Base-by-base conservation (phyloP, 1,140 invertebrate genomes). In the Adelges cooleyi region DNA sequence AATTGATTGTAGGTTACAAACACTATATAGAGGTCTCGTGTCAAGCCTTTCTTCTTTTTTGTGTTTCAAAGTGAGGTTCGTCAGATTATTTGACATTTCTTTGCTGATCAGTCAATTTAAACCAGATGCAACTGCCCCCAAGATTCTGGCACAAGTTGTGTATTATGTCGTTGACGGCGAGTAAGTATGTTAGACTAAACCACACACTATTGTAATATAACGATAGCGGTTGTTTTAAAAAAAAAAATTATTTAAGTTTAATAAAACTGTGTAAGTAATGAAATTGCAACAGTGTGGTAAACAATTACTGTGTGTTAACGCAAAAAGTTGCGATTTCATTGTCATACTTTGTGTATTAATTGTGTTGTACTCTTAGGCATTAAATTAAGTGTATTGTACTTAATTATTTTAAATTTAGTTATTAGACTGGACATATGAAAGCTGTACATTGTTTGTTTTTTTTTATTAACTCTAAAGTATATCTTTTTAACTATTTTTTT, bases 61-160 rank as follows among this genome's bases (percentile, higher is more conserved):
- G 23, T 59, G 54, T 59, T 59, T 44, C 40, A 46, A 59, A 29
- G 54, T 59, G n/a, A 33, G n/a, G n/a, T n/a, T 33, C 29, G 11
- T 59, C 40, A 46, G 25, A 50, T 62, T 51, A 51, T 74, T 73
- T 73, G 71, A 71, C 70, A 72, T 72, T 73, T 53, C 71, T 72
- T 73, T 72, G 71, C 70, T 72, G 70, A 69, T 44, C 17, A 36
- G 23, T 59, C 36, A 59, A 56, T 56, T 46, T 59, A 59, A n/a
- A 44, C 40, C 40, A 44, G 54, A 59, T 5, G 40, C 15, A 13
- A 27, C 54, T 59, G 42, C 22, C 54, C 40, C 23, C 23, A 40
- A 20, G 44, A 22, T n/a, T 25, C 22, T 59, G 22, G 17, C 20
- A 22, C 54, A 15, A 44, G 42, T 59, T 59, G 25, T 25, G 27